phyloP scores from a whole-genome alignment of 2,888 invertebrate genomes.

The Acleris sparsana region DNA sequence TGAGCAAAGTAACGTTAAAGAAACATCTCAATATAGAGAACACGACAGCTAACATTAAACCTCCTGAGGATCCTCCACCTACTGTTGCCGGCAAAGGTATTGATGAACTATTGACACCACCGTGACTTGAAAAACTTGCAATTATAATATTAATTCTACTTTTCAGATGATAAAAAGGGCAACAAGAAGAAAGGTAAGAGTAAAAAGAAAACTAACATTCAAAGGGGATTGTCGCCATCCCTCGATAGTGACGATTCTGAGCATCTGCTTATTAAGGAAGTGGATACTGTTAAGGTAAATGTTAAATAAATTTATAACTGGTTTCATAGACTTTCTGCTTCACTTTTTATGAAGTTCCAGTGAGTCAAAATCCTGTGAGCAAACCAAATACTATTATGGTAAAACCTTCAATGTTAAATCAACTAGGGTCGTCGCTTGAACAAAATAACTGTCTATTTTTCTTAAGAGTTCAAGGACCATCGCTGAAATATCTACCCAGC shows the following conservation, averaged over 20 bases:
- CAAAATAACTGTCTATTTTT: no score
- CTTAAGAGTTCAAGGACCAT: no score
- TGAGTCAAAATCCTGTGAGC: background rate
- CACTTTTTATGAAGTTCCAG: background rate
- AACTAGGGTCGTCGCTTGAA: background rate
- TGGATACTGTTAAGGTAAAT: slow-evolving; percentile 73
- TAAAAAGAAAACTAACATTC: slow-evolving; percentile 52
- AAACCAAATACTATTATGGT: background rate
- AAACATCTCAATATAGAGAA: slow-evolving; percentile 75
- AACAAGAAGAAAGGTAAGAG: slow-evolving; percentile 70
- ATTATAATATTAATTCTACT: background rate
- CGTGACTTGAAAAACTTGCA: background rate
- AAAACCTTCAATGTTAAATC: background rate
- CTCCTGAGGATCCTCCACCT: slow-evolving; percentile 66
- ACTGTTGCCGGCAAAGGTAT: slow-evolving; percentile 53
- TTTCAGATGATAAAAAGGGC: slow-evolving; percentile 62
- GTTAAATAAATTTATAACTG: no score
- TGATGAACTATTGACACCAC: background rate
- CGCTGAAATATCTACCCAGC: no score
- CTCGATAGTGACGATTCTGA: slow-evolving; percentile 74
- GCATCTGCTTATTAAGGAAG: slow-evolving; percentile 67
- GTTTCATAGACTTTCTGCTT: background rate
- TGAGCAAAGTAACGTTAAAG: slow-evolving; percentile 76
- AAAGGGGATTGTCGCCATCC: slow-evolving; percentile 52
- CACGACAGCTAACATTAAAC: slow-evolving; percentile 76